Percentiles rank a stretch among this genome's conserved stretches.
Conservation (phyloP, 2,113 vertebrate genomes). For the Melozone crissalis region DNA sequence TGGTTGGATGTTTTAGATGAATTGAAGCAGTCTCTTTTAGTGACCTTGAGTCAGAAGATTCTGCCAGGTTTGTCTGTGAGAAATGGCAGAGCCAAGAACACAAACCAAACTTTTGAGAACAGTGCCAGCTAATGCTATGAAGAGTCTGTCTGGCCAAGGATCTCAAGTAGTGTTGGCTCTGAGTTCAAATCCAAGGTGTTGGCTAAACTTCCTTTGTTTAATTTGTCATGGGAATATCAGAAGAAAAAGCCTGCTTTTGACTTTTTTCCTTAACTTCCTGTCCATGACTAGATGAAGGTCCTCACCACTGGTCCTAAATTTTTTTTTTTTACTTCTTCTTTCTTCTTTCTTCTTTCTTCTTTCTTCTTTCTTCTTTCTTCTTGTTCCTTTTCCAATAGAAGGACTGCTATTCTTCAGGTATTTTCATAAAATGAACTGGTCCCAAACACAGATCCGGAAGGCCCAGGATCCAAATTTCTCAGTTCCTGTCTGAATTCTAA, state of each 20-base stretch:
- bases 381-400: neutral
- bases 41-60: neutral
- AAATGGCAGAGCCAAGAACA: neutral
- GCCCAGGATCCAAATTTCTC: neutral
- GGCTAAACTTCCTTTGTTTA: neutral
- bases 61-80: neutral
- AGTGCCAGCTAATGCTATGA: neutral
- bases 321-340: accelerated
- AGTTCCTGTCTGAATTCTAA: neutral
- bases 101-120: neutral
- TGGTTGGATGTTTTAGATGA: neutral
- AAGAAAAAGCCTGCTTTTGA: neutral
- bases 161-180: neutral
- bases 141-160: neutral
- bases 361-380: accelerated
- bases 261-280: neutral
- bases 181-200: neutral
- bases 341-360: accelerated
- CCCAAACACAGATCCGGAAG: neutral
- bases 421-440: neutral
- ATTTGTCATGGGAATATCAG: neutral
- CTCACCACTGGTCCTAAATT: neutral
- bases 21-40: neutral
- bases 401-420: accelerated
- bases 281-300: neutral